Conservation (phyloP, 2,797 vertebrate species). For the Peromyscus melanophrys region DNA sequence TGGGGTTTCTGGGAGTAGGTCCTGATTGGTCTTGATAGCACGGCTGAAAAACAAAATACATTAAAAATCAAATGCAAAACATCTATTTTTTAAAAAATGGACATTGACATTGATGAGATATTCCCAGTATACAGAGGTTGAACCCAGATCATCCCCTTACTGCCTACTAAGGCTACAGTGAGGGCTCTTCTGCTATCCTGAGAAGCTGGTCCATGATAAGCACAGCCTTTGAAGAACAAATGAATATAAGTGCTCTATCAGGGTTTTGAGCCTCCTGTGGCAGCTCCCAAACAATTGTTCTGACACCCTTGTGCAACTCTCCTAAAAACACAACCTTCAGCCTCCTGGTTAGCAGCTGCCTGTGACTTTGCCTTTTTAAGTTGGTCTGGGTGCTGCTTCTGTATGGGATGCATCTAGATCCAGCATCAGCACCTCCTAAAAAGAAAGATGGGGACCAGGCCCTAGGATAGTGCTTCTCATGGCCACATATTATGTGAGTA, state of each 20-base stretch:
- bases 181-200: background rate
- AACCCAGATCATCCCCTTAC: background rate
- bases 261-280: background rate
- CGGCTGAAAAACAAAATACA: conserved; percentile 93
- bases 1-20: conserved; percentile 97
- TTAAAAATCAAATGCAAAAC: conserved; percentile 76
- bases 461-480: background rate
- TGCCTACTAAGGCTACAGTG: background rate
- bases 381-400: background rate
- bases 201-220: background rate
- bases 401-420: background rate
- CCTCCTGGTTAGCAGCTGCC: background rate
- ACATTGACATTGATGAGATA: background rate
- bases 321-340: background rate
- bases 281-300: background rate
- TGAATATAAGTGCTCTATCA: background rate
- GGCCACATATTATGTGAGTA: background rate
- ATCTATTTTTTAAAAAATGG: background rate
- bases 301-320: background rate
- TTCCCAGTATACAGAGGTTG: background rate
- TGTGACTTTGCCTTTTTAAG: background rate
- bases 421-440: background rate
- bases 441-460: background rate
- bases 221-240: conserved; percentile 10
- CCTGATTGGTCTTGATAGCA: conserved; percentile 99